Evolutionary conservation across 2,113 vertebrate species (phyloP), one percentile per base, ranked within the genome.

Genomic region (Hymenochirus boettgeri): DNA sequence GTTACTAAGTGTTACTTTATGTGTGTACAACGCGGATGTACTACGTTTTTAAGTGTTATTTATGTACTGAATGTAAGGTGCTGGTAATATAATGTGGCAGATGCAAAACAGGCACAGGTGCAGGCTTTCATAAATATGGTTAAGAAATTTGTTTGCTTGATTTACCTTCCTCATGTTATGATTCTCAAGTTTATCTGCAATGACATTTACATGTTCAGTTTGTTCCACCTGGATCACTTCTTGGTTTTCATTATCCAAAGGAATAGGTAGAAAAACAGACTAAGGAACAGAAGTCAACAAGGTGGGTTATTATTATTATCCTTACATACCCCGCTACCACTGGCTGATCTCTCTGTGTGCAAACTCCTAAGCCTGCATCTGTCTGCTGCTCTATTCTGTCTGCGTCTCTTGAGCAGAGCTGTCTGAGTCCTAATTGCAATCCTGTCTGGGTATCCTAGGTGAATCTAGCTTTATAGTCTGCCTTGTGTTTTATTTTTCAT

Each of bases 221-320:
- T 52, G 31, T 60, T 60, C 11, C 24, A 23, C 31, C 12, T 24
- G 17, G 22, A 21, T n/a, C n/a, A 22, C 11, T 22, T 27, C 24
- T 45, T 26, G 51, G 42, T n/a, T n/a, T n/a, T 12, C 17, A 15
- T 27, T 50, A 21, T 54, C 42, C 42, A 45, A 52, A 17, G 47
- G 31, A 24, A 59, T 59, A 58, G 31, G 23, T 24, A 7, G 15
- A 27, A 13, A 13, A n/a, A 22, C 46, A 52, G 29, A 45, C 18
- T 13, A 52, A n/a, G 25, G n/a, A 52, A 22, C 47, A 45, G 56
- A 53, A 62, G 47, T 46, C 72, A 72, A 35, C 76, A 80, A n/a
- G 78, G 78, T 80, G 70, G 73, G 78, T 78, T 73, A 2, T n/a
- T 42, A 42, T 42, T 35, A 35, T 35, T 23, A 67, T 60, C 60